A percentile compares a stretch with the other conserved stretches of the same genome.
These are phyloP conservation scores for Punctoribates punctum DNA, from an alignment of 2,888 invertebrate genomes.

Conservation along the genomic window DNA sequence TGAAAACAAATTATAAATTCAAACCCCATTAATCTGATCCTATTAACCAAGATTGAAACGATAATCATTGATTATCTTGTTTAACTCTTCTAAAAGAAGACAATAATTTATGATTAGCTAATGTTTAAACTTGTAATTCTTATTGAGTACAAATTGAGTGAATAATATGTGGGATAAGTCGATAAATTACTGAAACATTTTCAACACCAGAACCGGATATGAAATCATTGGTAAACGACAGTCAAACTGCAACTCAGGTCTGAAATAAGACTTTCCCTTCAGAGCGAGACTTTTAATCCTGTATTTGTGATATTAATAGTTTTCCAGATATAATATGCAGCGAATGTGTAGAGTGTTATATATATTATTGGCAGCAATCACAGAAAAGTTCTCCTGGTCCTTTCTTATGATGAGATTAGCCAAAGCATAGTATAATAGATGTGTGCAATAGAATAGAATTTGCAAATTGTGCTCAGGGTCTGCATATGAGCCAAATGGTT, in stretches of 20 bases:
- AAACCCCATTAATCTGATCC: too few relatives aligned
- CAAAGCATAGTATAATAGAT: slow-evolving; percentile 25
- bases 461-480: neutral
- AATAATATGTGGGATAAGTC: too few relatives aligned
- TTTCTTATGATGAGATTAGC: slow-evolving; percentile 33
- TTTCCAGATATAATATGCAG: slow-evolving; percentile 13
- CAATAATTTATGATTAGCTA: too few relatives aligned
- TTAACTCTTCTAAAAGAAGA: too few relatives aligned
- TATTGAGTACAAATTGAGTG: too few relatives aligned
- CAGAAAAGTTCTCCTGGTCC: neutral
- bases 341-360: neutral
- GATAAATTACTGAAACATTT: too few relatives aligned
- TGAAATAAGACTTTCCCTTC: slow-evolving; percentile 22
- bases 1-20: too few relatives aligned
- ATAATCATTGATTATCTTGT: too few relatives aligned
- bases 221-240: slow-evolving; percentile 19
- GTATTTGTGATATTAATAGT: slow-evolving; percentile 43
- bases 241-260: neutral
- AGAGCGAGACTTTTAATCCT: slow-evolving; percentile 37
- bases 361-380: slow-evolving; percentile 26
- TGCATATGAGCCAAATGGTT: neutral
- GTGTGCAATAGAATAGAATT: neutral
- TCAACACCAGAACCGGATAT: neutral
- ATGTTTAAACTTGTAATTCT: too few relatives aligned
- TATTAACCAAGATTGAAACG: too few relatives aligned